phyloP scores from a whole-genome alignment of 2,113 vertebrate genomes.

The Pseudolaguvia tuberculata region DNA sequence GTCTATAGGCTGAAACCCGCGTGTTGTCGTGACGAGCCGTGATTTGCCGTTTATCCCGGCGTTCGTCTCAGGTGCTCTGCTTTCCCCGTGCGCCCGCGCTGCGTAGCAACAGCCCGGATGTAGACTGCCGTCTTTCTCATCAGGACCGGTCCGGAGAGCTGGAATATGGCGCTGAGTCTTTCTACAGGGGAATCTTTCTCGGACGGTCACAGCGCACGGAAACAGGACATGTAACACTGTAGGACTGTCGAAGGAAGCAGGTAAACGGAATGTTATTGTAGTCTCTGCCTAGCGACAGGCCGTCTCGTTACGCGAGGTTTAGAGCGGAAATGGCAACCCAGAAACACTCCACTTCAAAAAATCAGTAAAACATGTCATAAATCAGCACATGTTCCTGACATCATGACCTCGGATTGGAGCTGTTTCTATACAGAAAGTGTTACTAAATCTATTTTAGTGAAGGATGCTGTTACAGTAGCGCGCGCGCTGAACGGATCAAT shows the following conservation, averaged over 20 bases:
- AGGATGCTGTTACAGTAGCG: conserved; percentile 8
- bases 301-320: conserved; percentile 31
- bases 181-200: conserved; percentile 30
- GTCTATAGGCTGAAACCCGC: not conserved
- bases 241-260: conserved; percentile 35
- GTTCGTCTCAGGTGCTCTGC: conserved; percentile 43
- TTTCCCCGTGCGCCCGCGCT: conserved; percentile 24
- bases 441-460: not conserved
- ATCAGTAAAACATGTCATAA: not conserved
- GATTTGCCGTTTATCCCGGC: conserved; percentile 24
- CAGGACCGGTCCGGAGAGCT: conserved; percentile 36
- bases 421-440: conserved; percentile 5
- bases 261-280: conserved; percentile 33
- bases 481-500: not conserved
- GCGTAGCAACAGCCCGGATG: conserved; percentile 34
- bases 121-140: conserved; percentile 31
- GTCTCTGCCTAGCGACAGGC: conserved; percentile 25
- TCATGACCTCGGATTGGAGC: conserved; percentile 15
- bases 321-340: conserved; percentile 32
- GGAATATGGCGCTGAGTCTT: conserved; percentile 52
- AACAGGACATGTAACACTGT: conserved; percentile 49
- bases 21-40: conserved; percentile 15
- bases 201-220: not conserved
- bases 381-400: conserved; percentile 27
- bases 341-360: conserved; percentile 24